Evolutionary conservation across 2,888 invertebrate genomes (phyloP).

Genomic region (Tipula vernalis): DNA sequence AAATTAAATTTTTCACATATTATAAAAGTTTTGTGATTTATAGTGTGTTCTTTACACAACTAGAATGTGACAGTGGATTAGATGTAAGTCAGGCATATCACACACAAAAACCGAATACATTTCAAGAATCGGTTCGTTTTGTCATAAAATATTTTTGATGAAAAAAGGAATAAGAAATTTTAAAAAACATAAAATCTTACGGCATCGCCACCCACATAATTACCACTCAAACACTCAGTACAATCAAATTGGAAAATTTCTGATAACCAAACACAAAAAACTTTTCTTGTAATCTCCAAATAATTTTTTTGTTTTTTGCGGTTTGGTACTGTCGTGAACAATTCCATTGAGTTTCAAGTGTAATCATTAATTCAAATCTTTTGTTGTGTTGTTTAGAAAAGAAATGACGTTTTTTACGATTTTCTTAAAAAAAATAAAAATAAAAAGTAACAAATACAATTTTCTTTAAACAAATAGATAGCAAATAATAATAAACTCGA

Average conservation of each 20-base stretch:
- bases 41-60: background rate
- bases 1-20: background rate
- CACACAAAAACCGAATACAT: background rate
- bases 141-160: background rate
- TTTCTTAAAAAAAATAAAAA: background rate
- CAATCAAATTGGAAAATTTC: background rate
- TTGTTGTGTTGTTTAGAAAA: background rate
- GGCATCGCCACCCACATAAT: background rate
- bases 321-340: background rate
- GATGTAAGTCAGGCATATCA: background rate
- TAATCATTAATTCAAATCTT: background rate
- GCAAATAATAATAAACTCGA: slow-evolving; percentile 4
- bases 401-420: background rate
- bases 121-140: background rate
- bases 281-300: background rate
- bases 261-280: background rate
- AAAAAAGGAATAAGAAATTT: background rate
- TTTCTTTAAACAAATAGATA: background rate
- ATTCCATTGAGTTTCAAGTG: background rate
- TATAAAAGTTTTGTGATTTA: background rate
- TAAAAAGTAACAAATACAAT: background rate
- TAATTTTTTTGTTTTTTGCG: background rate
- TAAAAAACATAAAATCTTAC: background rate
- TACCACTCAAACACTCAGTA: background rate
- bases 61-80: background rate